Evolutionary conservation across 2,797 vertebrate genomes (phyloP).

Genomic region (Sylvia borin): DNA sequence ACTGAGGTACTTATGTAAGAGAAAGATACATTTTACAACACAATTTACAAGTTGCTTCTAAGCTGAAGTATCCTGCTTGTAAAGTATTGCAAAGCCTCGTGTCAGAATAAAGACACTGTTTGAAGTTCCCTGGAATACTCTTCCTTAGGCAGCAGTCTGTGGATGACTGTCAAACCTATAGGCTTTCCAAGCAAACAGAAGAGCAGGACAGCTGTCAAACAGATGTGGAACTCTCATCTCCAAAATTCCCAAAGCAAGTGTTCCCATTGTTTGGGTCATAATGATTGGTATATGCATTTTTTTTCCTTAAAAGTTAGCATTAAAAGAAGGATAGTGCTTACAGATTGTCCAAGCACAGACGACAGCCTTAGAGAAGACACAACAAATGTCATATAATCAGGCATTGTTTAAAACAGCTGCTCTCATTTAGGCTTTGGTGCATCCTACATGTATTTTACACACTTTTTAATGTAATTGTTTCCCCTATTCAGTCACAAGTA

Average conservation of each 20-base stretch:
- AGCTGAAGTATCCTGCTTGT: neutral
- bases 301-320: neutral
- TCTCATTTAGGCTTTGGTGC: neutral
- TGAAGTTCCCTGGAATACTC: neutral
- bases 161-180: neutral
- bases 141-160: neutral
- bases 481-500: neutral
- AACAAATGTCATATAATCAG: constrained; percentile 10
- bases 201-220: constrained; percentile 14
- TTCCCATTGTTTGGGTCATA: neutral
- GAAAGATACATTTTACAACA: neutral
- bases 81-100: neutral
- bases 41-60: neutral
- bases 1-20: neutral
- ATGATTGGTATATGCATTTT: neutral
- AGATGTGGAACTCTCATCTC: constrained; percentile 4
- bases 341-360: neutral
- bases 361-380: neutral
- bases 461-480: neutral
- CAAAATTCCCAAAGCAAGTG: neutral
- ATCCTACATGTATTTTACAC: neutral
- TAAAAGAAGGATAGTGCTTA: neutral
- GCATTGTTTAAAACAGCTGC: constrained; percentile 23
- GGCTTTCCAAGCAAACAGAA: constrained; percentile 5
- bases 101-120: neutral